Percentiles rank a stretch among this genome's conserved stretches.
phyloP scores from a whole-genome alignment of 35 echinoderm and acorn worm genomes.

The Ophiothrix spiculata region DNA sequence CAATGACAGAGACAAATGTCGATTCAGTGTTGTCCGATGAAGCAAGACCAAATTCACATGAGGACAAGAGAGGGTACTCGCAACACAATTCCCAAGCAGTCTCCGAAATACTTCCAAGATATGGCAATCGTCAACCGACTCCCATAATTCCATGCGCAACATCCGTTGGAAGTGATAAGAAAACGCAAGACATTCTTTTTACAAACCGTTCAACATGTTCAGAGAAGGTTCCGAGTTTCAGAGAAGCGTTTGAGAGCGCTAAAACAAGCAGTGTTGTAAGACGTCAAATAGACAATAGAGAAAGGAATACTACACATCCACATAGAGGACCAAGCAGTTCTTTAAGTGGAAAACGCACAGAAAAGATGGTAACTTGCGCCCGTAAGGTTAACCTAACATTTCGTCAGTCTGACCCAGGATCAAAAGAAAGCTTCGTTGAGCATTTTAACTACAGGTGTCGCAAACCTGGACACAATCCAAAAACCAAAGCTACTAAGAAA shows the following conservation, averaged over 20 bases:
- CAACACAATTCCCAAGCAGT: too few species aligned
- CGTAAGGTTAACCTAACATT: constrained; percentile 25
- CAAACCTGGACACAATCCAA: neutral
- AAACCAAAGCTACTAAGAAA: neutral
- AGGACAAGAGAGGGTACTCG: too few species aligned
- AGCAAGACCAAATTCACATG: too few species aligned
- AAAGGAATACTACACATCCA: neutral
- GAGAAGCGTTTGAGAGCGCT: neutral
- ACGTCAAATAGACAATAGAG: neutral
- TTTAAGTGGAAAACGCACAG: neutral
- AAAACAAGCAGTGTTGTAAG: neutral
- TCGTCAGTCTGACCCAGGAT: neutral
- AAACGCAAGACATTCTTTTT: too few species aligned
- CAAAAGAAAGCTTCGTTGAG: constrained; percentile 6
- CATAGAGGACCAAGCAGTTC: neutral
- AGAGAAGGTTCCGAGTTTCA: neutral
- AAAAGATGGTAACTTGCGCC: neutral
- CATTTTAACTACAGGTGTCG: constrained; percentile 23
- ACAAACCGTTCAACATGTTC: too few species aligned
- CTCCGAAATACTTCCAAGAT: too few species aligned
- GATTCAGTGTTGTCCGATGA: too few species aligned
- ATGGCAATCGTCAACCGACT: too few species aligned
- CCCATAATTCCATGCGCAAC: too few species aligned
- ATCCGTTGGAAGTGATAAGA: too few species aligned
- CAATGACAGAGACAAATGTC: too few species aligned